Base-by-base conservation (phyloP, 2,797 vertebrate species). In the Lophotriccus pileatus region DNA sequence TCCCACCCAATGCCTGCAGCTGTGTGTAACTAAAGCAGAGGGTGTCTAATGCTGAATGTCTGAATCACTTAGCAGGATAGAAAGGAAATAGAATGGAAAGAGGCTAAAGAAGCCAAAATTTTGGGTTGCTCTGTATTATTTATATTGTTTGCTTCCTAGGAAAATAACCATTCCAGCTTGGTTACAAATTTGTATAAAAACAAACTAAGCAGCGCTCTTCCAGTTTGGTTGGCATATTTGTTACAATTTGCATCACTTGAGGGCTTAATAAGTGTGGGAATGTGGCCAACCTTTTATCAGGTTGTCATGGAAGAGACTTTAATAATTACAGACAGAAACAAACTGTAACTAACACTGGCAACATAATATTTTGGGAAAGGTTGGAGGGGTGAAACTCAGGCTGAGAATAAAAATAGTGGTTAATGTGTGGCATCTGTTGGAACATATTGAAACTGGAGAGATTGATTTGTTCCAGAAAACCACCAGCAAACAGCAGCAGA, bases 241-340 rank as follows among this genome's bases (percentile, higher is more conserved):
- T 92, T 95, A 94, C 73, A 86, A 92, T 96, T 95, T 95, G 87
- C 90, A 95, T 96, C 73, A 93, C 82, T 93, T 84, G 70, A 90
- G 93, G 90, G 90, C 70, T 93, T 94, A 97, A 85, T 91, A 89
- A 89, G 67, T 91, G 34, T 76, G 91, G 94, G 92, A 96, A 85
- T 41, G 66, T 74, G 77, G 87, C 90, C 95, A 96, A 81, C 75
- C 92, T 89, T 96, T 96, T 95, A 94, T 96, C 94, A 93, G 91
- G 90, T 94, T 96, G 95, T 94, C 89, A 82, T 21, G 84, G 85
- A 96, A 94, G 91, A 94, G 82, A 69, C 78, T 95, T 95, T 93
- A 94, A 94, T 96, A 95, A 95, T 94, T 96, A 87, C 86, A 95
- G 90, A 94, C 89, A 94, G 94, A 96, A 95, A 93, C 82, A 96